Evolutionary conservation across 2,797 vertebrate genomes (phyloP).

Genomic region (Hirundo rustica): DNA sequence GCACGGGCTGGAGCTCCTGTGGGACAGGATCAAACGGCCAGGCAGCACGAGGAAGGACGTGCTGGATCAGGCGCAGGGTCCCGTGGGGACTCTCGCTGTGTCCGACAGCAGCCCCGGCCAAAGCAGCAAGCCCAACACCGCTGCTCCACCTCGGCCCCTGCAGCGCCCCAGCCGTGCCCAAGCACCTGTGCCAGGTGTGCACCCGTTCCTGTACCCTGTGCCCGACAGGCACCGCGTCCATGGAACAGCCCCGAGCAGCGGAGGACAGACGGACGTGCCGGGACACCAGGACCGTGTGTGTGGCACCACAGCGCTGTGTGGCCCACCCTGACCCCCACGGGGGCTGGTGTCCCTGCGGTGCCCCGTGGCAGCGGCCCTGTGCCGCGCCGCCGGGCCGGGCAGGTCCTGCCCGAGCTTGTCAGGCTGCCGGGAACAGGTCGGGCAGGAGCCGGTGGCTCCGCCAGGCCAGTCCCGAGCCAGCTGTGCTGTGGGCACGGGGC

Average conservation of each 20-base stretch:
- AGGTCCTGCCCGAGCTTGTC: constrained; percentile 41
- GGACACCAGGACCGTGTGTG: rapidly evolving
- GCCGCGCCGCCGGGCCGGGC: neutral
- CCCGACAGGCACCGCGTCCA: neutral
- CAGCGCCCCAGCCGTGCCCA: rapidly evolving
- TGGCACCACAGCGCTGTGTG: rapidly evolving
- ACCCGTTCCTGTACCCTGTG: rapidly evolving
- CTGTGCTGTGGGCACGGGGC: rapidly evolving
- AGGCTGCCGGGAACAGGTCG: constrained; percentile 15
- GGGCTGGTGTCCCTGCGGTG: rapidly evolving
- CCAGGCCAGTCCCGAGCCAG: neutral
- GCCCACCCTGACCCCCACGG: neutral
- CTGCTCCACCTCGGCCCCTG: rapidly evolving
- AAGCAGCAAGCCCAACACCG: rapidly evolving
- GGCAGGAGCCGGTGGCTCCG: neutral
- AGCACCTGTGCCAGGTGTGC: neutral
- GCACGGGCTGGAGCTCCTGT: neutral
- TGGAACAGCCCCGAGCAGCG: rapidly evolving
- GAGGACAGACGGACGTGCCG: rapidly evolving
- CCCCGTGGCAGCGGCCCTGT: neutral
- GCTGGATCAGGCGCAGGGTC: rapidly evolving
- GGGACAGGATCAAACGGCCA: neutral
- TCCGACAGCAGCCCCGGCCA: rapidly evolving
- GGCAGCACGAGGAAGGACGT: neutral
- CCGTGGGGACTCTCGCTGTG: rapidly evolving